phyloP scores from a whole-genome alignment of 2,888 invertebrate genomes.

The Macaria notata region DNA sequence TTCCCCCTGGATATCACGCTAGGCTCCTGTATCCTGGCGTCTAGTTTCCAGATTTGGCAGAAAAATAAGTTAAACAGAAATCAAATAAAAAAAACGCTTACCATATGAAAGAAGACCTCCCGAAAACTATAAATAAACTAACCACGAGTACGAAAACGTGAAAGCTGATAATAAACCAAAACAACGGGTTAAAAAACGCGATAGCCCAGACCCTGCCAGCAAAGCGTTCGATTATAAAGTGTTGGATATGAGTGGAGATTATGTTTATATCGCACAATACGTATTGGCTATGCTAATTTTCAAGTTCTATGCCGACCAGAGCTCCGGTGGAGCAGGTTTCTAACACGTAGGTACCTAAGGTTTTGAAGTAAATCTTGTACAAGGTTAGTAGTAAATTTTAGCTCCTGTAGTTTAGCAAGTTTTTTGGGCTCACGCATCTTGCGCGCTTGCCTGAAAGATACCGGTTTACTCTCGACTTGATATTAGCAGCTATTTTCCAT shows the following conservation, averaged over 20 bases:
- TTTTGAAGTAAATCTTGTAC: conserved; percentile 3
- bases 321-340: conserved; percentile 55
- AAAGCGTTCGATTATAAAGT: conserved; percentile 46
- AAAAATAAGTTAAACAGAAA: too few species aligned
- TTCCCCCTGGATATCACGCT: too few species aligned
- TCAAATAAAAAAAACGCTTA: conserved; percentile 1
- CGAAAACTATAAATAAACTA: background rate
- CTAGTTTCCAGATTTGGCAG: too few species aligned
- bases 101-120: conserved; percentile 1
- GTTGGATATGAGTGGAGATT: conserved; percentile 48
- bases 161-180: conserved; percentile 3
- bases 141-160: conserved; percentile 4
- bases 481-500: too few species aligned
- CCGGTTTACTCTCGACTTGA: too few species aligned
- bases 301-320: conserved; percentile 71
- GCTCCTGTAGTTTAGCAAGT: too few species aligned
- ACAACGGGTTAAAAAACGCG: conserved; percentile 2
- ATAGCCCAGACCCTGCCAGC: conserved; percentile 27
- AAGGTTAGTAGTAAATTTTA: background rate
- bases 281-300: conserved; percentile 62
- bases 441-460: too few species aligned
- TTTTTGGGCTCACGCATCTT: too few species aligned
- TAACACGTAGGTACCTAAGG: conserved; percentile 17
- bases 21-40: too few species aligned
- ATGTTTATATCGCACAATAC: conserved; percentile 56